Evolutionary conservation across 2,113 vertebrate species (phyloP).

Genomic region (Thamnophis sirtalis): DNA sequence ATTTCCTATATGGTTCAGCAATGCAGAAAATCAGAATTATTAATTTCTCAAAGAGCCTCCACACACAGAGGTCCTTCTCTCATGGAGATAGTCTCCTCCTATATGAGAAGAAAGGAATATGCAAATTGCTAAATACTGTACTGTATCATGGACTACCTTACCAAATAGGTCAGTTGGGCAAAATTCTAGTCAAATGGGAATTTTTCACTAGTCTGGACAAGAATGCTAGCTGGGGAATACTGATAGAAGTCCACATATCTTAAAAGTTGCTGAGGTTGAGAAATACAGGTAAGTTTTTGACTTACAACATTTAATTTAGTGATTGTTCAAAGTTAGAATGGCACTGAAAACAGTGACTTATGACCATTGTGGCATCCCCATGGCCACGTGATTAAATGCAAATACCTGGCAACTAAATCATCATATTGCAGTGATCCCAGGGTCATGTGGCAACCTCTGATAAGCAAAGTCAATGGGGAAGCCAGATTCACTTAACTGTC

Average conservation of each 20-base stretch:
- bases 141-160: not conserved
- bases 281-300: not conserved
- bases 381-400: not conserved
- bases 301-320: not conserved
- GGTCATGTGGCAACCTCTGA: not conserved
- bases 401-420: not conserved
- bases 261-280: not conserved
- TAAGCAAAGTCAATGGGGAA: not conserved
- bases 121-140: not conserved
- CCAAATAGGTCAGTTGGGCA: not conserved
- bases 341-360: not conserved
- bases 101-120: not conserved
- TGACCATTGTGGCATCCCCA: not conserved
- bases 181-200: not conserved
- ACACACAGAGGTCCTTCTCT: not conserved
- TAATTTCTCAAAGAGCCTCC: not conserved
- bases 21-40: not conserved
- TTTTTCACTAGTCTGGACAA: not conserved
- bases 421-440: not conserved
- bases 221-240: not conserved
- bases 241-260: not conserved
- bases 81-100: not conserved
- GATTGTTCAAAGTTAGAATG: not conserved
- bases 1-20: not conserved
- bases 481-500: not conserved